Conservation (phyloP, 1,140 invertebrate genomes). For the Caenorhabditis briggsae region DNA sequence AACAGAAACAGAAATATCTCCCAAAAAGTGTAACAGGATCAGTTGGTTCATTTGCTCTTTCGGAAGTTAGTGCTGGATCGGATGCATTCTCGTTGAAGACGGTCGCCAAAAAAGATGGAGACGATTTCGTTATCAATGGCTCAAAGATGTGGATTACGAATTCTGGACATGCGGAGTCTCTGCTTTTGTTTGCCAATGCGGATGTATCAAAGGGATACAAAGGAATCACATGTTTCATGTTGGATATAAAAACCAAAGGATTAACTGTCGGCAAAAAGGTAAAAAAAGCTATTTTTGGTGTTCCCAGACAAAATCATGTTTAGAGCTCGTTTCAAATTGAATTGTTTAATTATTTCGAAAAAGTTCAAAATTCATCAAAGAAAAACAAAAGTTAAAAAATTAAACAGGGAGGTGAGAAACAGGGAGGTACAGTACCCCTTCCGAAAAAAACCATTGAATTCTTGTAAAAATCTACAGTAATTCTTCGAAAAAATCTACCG, state of each 20-base stretch:
- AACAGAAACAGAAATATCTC: conserved; percentile 82
- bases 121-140: conserved; percentile 80
- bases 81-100: conserved; percentile 81
- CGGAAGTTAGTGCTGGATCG: conserved; percentile 85
- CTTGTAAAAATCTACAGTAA: too few relatives aligned
- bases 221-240: conserved; percentile 83
- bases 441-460: too few relatives aligned
- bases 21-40: conserved; percentile 79
- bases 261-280: conserved; percentile 82
- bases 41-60: conserved; percentile 91
- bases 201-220: conserved; percentile 83
- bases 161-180: conserved; percentile 86
- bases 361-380: too few relatives aligned
- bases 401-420: too few relatives aligned
- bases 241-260: conserved; percentile 80
- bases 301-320: too few relatives aligned
- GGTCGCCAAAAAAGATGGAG: conserved; percentile 78
- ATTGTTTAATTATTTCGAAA: too few relatives aligned
- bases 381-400: too few relatives aligned
- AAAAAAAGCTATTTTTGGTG: too few relatives aligned
- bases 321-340: too few relatives aligned
- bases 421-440: too few relatives aligned
- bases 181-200: conserved; percentile 88
- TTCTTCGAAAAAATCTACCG: too few relatives aligned
- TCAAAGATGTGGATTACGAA: conserved; percentile 91